Conservation (phyloP, 2,797 vertebrate genomes). For the Paramormyrops hopkinsi region DNA sequence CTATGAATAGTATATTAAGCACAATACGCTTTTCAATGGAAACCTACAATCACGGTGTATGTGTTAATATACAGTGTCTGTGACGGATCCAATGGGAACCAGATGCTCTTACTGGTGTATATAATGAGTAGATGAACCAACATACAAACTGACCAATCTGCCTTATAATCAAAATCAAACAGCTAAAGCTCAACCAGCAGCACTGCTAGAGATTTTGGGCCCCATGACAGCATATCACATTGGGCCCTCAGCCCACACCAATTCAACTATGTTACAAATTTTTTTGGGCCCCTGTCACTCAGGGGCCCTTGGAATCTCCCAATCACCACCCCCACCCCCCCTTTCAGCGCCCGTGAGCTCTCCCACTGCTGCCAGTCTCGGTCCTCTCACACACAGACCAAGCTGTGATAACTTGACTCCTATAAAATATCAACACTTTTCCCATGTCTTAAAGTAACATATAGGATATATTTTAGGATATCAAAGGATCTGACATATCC, state of each 20-base stretch:
- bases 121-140: not conserved
- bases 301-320: not conserved
- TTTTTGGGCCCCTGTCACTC: not conserved
- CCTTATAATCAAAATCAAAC: not conserved
- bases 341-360: not conserved
- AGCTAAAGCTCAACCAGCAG: not conserved
- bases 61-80: not conserved
- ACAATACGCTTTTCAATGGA: not conserved
- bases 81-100: not conserved
- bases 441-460: not conserved
- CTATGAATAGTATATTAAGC: not conserved
- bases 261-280: not conserved
- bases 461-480: not conserved
- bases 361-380: not conserved
- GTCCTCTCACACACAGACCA: not conserved
- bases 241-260: not conserved
- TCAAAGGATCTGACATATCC: not conserved
- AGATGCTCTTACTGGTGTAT: not conserved
- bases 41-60: not conserved
- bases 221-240: not conserved
- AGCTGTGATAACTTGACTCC: not conserved
- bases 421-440: not conserved
- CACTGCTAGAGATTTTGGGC: not conserved
- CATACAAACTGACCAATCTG: not conserved
- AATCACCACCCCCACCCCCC: not conserved